Evolutionary conservation across 2,113 vertebrate genomes (phyloP).

Genomic region (Hypomesus transpacificus): DNA sequence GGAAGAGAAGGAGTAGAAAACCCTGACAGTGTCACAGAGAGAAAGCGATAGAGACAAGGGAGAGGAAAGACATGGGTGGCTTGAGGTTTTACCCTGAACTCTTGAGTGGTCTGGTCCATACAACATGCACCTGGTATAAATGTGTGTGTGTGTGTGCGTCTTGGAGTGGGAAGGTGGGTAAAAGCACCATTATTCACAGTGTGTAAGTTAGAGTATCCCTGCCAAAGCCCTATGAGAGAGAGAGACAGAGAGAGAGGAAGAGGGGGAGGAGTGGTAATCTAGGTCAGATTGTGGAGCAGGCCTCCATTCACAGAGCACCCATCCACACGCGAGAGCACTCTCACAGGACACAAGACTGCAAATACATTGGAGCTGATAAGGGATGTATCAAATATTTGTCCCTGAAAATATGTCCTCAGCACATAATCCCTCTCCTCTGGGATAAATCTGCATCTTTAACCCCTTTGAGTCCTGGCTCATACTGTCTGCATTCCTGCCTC

Average conservation of each 20-base stretch:
- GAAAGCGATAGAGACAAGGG: slow-evolving; percentile 40
- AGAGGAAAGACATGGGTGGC: background rate
- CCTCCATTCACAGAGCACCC: background rate
- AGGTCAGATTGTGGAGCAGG: background rate
- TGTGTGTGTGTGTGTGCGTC: slow-evolving; percentile 30
- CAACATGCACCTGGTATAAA: slow-evolving; percentile 57
- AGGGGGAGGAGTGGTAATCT: background rate
- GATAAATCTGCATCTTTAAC: background rate
- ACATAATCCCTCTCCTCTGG: slow-evolving; percentile 66
- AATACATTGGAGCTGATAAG: background rate
- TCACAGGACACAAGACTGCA: background rate
- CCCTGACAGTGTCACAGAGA: slow-evolving; percentile 59
- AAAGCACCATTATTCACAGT: slow-evolving; percentile 62
- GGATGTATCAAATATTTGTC: background rate
- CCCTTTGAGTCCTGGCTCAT: too few relatives aligned
- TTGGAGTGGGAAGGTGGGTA: slow-evolving; percentile 19
- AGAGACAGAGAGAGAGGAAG: slow-evolving; percentile 4
- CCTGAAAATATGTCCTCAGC: background rate
- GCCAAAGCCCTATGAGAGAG: slow-evolving; percentile 39
- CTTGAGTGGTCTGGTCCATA: slow-evolving; percentile 58
- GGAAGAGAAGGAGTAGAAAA: slow-evolving; percentile 56
- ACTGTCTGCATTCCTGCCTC: background rate
- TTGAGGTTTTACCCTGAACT: slow-evolving; percentile 23
- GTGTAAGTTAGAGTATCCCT: slow-evolving; percentile 49
- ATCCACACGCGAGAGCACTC: background rate